Evolutionary conservation across 2,797 vertebrate genomes (phyloP).

Genomic region (Columba guinea): DNA sequence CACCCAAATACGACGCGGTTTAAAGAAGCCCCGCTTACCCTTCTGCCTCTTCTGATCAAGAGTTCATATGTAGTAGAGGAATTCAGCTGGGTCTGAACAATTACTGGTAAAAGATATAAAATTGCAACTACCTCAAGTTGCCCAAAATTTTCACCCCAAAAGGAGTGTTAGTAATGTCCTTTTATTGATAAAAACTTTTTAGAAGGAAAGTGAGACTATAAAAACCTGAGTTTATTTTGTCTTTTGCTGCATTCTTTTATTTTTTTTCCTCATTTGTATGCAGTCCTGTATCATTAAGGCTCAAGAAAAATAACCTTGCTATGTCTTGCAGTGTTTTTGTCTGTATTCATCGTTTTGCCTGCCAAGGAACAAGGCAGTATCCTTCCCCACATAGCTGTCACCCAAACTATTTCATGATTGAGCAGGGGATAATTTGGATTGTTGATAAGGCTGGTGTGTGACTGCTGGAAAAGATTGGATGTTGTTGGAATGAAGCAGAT

Average conservation of each 20-base stretch:
- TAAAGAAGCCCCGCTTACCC: neutral
- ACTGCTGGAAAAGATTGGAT: neutral
- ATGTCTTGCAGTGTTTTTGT: neutral
- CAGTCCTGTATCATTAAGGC: neutral
- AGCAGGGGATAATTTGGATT: neutral
- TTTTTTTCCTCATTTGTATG: neutral
- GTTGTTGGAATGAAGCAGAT: neutral
- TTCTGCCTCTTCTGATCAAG: neutral
- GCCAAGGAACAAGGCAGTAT: neutral
- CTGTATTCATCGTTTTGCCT: neutral
- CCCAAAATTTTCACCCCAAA: neutral
- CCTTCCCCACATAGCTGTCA: neutral
- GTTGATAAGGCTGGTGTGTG: neutral
- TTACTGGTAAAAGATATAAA: neutral
- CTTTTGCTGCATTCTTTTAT: rapidly evolving
- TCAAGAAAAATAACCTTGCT: neutral
- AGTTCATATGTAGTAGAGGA: rapidly evolving
- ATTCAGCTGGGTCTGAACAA: neutral
- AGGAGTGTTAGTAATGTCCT: neutral
- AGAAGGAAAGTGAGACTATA: neutral
- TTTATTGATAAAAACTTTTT: neutral
- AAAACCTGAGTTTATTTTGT: neutral
- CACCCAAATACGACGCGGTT: neutral
- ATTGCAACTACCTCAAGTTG: neutral
- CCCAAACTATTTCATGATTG: neutral